Evolutionary conservation across 2,113 vertebrate genomes (phyloP).

Genomic region (Hepsetus odoe): DNA sequence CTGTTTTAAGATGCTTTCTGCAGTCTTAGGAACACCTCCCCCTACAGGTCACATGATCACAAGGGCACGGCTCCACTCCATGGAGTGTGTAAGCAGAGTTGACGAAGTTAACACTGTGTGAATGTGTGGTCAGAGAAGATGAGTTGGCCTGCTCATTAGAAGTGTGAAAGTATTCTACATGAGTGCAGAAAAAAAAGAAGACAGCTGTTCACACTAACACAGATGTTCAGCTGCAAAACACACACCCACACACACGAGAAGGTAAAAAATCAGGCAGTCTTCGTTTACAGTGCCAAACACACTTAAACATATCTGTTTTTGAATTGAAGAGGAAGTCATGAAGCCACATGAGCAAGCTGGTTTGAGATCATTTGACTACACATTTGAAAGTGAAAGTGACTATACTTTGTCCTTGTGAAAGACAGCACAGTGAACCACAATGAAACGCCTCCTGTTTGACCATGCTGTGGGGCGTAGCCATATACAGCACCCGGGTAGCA

Average conservation of each 20-base stretch:
- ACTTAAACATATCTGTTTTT: no score
- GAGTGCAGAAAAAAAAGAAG: not conserved
- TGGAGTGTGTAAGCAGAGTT: not conserved
- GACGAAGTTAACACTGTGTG: not conserved
- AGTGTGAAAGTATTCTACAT: not conserved
- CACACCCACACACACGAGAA: not conserved
- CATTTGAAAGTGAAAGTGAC: no score
- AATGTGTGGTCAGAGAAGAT: not conserved
- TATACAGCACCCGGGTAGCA: no score
- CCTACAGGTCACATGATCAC: not conserved
- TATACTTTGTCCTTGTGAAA: no score
- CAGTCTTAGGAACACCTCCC: not conserved
- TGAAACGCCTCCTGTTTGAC: no score
- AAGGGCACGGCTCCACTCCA: not conserved
- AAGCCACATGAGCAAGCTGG: no score
- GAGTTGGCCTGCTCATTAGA: not conserved
- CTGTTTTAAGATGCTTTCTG: constrained; percentile 12
- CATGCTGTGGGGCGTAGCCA: no score
- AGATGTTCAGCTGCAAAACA: not conserved
- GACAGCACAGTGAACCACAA: no score
- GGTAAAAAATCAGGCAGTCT: no score
- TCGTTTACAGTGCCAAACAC: not conserved
- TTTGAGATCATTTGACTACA: no score
- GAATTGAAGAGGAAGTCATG: no score
- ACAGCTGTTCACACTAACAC: not conserved